Percentiles rank a stretch among this genome's conserved stretches.
Evolutionary conservation across 2,888 invertebrate genomes (phyloP).

Genomic region (Lasioglossum oenotherae): DNA sequence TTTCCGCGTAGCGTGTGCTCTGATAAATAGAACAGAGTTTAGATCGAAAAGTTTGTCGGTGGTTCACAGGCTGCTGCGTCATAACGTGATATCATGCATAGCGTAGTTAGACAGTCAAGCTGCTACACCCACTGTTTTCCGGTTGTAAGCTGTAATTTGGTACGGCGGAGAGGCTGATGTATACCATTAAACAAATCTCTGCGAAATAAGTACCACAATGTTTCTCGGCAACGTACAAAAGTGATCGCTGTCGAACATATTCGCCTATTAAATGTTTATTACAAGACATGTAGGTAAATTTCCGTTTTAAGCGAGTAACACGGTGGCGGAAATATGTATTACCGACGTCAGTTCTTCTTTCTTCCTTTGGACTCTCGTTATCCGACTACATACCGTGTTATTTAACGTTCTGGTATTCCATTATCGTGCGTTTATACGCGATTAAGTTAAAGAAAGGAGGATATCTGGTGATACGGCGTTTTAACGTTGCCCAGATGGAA

Average conservation of each 20-base stretch:
- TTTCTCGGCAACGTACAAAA: background rate
- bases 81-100: conserved; percentile 32
- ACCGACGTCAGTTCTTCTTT: background rate
- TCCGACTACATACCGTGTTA: background rate
- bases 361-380: background rate
- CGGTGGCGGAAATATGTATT: background rate
- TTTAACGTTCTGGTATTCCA: background rate
- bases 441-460: background rate
- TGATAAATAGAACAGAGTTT: conserved; percentile 44
- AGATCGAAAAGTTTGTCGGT: conserved; percentile 31
- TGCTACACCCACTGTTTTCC: conserved; percentile 11
- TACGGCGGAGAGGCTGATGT: conserved; percentile 2
- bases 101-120: conserved; percentile 28
- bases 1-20: conserved; percentile 23
- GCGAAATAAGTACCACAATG: background rate
- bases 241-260: background rate
- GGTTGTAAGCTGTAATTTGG: conserved; percentile 12
- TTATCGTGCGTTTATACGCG: background rate
- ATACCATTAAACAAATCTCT: conserved; percentile 8
- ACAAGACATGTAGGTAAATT: background rate
- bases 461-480: background rate
- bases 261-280: background rate
- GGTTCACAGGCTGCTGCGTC: conserved; percentile 38
- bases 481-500: background rate
- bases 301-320: background rate